These are phyloP conservation scores for Pemphredon lugubris DNA, from an alignment of 2,888 invertebrate genomes.

Conservation along the genomic window DNA sequence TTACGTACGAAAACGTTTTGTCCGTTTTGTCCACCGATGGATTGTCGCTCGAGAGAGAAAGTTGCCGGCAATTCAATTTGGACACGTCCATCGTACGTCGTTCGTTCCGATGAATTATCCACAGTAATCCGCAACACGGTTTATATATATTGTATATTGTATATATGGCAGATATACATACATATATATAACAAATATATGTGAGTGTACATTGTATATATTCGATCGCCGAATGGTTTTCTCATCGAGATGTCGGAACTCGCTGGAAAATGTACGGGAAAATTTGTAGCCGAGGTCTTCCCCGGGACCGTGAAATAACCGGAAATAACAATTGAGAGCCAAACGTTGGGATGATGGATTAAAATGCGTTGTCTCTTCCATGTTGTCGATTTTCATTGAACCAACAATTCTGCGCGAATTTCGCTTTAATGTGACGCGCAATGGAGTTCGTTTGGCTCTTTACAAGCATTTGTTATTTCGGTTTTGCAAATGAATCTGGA, in stretches of 20 bases:
- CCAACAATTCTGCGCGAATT: background rate
- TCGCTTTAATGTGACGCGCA: too few species aligned
- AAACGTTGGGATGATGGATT: too few species aligned
- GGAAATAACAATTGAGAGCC: background rate
- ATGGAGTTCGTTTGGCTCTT: too few species aligned
- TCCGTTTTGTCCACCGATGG: slow-evolving; percentile 25
- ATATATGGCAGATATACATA: too few species aligned
- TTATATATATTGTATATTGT: too few species aligned
- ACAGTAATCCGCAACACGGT: slow-evolving; percentile 30
- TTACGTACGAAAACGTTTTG: slow-evolving; percentile 16
- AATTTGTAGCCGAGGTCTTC: background rate
- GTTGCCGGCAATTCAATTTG: slow-evolving; percentile 39
- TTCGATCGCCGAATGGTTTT: background rate
- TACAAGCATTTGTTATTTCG: too few species aligned
- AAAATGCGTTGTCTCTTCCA: too few species aligned
- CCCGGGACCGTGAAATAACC: background rate
- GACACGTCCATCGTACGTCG: slow-evolving; percentile 13
- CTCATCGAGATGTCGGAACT: background rate
- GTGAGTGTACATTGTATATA: too few species aligned
- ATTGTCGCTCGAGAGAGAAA: slow-evolving; percentile 11
- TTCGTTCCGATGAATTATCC: slow-evolving; percentile 44
- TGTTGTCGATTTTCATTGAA: background rate
- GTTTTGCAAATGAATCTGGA: too few species aligned
- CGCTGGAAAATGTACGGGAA: slow-evolving; percentile 4
- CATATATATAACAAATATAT: too few species aligned